phyloP scores from a whole-genome alignment of 2,888 invertebrate species.

The Sclerodermus sp. region DNA sequence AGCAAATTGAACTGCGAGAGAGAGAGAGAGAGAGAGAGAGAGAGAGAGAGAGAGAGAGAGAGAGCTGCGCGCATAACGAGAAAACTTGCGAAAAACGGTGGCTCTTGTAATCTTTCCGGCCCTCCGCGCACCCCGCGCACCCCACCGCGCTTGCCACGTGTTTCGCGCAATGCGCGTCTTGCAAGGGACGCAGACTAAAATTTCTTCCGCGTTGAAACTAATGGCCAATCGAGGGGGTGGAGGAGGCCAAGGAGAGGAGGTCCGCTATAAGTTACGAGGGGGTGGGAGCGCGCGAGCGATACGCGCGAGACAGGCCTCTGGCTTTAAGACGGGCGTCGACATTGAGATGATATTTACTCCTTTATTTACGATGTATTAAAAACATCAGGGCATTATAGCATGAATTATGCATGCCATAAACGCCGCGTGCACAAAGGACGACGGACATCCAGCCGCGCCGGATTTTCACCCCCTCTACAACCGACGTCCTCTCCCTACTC shows the following conservation, averaged over 20 bases:
- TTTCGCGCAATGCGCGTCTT: not conserved
- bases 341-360: too few species aligned
- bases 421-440: slow-evolving; percentile 16
- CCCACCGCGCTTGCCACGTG: too few species aligned
- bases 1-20: slow-evolving; percentile 33
- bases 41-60: not conserved
- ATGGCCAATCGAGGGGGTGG: too few species aligned
- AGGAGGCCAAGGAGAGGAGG: not conserved
- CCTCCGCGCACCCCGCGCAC: too few species aligned
- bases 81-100: slow-evolving; percentile 27
- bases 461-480: too few species aligned
- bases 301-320: too few species aligned
- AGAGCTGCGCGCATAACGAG: slow-evolving; percentile 26
- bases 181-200: not conserved
- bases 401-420: slow-evolving; percentile 32
- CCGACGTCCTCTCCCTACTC: too few species aligned
- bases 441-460: not conserved
- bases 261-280: too few species aligned
- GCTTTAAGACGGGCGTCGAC: too few species aligned
- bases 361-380: too few species aligned
- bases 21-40: slow-evolving; percentile 3
- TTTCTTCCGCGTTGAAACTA: too few species aligned
- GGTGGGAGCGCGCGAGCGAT: not conserved
- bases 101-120: too few species aligned
- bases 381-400: not conserved